Evolutionary conservation across 2,113 vertebrate species (phyloP), one percentile per base, ranked within the genome.

Genomic region (Puntigrus tetrazona): DNA sequence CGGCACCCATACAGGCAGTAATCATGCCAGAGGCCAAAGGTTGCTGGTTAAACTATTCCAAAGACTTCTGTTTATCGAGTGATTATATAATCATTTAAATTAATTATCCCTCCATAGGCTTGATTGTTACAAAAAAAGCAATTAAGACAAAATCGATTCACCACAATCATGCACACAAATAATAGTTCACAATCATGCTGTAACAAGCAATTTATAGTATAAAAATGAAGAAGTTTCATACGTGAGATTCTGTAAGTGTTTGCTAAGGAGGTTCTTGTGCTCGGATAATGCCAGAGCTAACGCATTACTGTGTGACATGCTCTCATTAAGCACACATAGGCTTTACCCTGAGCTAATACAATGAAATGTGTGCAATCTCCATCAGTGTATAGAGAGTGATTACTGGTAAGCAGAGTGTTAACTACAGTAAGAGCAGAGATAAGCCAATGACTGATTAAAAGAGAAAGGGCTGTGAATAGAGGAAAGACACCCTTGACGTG

Each of bases 371-470:
- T 65, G 29, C 52, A 79, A 41, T 59, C 27, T 65, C 69, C 43
- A 41, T 57, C 52, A 69, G 20, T 72, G 69, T 45, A 43, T 57
- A 59, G 7, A 36, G 55, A 45, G 25, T 14, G 77, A 69, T 47
- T 34, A 73, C 36, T 69, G 75, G 18, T 22, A 52, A 83, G 57
- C 27, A 76, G 73, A 73, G 50, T 31, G 55, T 82, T 82, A 80
- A 82, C 73, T 77, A 82, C 69, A 75, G 59, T 57, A n/a, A 25
- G 57, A 70, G 29, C 25, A 55, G 55, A 86, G 84, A 82, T 67
- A 81, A 80, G 55, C 14, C 84, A 41, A 63, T 13, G 72, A 70
- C 43, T 86, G 78, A 86, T 86, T 69, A 75, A 75, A 83, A 20
- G n/a, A 59, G 55, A 63, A 61, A 41, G 50, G 29, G 34, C 55